A percentile compares a stretch with the other conserved stretches of the same genome.
Conservation (phyloP, 2,113 vertebrate species). For the Leucosticte australis region DNA sequence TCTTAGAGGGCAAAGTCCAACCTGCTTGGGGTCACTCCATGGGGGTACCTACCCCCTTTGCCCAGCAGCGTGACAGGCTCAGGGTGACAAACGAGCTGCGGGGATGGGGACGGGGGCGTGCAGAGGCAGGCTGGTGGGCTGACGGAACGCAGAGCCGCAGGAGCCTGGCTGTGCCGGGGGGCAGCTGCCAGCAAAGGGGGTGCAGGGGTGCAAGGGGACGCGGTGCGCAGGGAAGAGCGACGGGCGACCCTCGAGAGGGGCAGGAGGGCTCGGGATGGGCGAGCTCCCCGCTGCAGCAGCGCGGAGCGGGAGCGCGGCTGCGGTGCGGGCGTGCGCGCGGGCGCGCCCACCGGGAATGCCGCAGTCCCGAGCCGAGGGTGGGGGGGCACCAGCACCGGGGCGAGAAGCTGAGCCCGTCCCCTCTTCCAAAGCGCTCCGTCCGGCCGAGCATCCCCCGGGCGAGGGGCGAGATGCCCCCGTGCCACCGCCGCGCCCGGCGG, state of each 20-base stretch:
- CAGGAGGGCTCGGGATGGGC: neutral
- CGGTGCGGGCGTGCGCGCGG: neutral
- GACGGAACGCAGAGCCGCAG: neutral
- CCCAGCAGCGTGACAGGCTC: neutral
- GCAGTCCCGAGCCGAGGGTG: neutral
- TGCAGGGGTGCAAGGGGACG: neutral
- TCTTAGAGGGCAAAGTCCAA: neutral
- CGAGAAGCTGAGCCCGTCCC: neutral
- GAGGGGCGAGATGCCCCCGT: neutral
- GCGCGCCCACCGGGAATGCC: neutral
- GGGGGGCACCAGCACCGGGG: neutral
- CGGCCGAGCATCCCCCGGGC: neutral
- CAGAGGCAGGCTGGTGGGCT: neutral
- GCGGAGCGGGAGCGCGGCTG: neutral
- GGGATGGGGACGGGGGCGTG: rapidly evolving
- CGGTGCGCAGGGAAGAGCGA: neutral
- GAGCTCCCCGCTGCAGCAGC: neutral
- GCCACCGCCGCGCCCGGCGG: neutral
- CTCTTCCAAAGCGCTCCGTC: neutral
- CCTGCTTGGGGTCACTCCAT: rapidly evolving
- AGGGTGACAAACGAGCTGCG: neutral
- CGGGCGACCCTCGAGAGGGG: too few species aligned
- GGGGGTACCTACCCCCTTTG: neutral
- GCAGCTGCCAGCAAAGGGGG: neutral
- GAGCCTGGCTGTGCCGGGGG: neutral